phyloP scores from a whole-genome alignment of 1,140 invertebrate genomes.

The Neodiprion lecontei region DNA sequence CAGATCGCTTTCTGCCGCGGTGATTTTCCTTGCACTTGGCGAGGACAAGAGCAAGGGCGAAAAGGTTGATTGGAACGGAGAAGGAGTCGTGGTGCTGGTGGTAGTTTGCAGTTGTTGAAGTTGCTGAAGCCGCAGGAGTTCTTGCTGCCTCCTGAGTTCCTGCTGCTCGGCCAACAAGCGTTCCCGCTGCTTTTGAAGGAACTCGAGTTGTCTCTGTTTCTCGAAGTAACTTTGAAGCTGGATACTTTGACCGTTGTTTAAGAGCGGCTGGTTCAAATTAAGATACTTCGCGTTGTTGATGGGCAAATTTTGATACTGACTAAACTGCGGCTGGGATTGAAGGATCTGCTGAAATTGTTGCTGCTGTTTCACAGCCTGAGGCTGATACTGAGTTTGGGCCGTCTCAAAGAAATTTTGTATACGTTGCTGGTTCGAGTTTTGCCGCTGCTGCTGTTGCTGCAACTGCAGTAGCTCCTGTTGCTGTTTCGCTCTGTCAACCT shows the following conservation, averaged over 20 bases:
- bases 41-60: conserved; percentile 43
- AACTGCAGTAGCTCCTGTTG: conserved; percentile 55
- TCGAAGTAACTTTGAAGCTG: conserved; percentile 66
- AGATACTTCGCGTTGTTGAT: conserved; percentile 39
- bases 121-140: conserved; percentile 56
- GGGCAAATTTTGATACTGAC: conserved; percentile 38
- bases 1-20: conserved; percentile 53
- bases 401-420: conserved; percentile 39
- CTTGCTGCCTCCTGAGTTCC: conserved; percentile 54
- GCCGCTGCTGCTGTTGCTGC: conserved; percentile 57
- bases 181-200: conserved; percentile 54
- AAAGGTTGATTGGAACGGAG: conserved; percentile 33
- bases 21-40: conserved; percentile 49
- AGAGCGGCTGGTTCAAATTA: conserved; percentile 57
- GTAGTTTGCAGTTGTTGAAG: conserved; percentile 47
- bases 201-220: conserved; percentile 69
- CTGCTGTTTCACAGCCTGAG: conserved; percentile 16
- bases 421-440: conserved; percentile 47
- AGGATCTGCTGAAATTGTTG: conserved; percentile 48
- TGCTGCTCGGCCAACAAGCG: conserved; percentile 55
- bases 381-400: conserved; percentile 33
- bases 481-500: conserved; percentile 54
- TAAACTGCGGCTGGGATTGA: conserved; percentile 35
- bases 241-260: conserved; percentile 60
- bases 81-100: conserved; percentile 10